phyloP scores from a whole-genome alignment of 2,113 vertebrate genomes.

The Sarotherodon lohbergeri region DNA sequence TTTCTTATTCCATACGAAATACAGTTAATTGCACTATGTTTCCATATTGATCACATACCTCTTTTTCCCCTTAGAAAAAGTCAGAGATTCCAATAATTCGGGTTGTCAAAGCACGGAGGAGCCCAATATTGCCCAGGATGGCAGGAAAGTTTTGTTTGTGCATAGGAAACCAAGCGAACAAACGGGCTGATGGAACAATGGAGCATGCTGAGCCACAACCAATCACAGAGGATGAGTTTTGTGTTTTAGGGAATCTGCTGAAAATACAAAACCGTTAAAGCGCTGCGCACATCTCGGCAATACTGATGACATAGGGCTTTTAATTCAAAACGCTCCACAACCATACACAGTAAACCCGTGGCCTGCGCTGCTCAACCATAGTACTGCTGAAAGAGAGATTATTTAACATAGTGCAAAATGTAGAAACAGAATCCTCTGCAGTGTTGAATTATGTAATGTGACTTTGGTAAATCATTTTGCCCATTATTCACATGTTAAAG shows the following conservation, averaged over 20 bases:
- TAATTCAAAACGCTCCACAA: constrained; percentile 56
- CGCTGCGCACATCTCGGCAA: constrained; percentile 42
- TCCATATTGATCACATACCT: constrained; percentile 48
- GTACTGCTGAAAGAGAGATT: constrained; percentile 3
- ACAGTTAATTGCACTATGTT: not conserved
- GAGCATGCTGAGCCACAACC: constrained; percentile 49
- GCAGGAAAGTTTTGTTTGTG: constrained; percentile 69
- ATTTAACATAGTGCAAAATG: not conserved
- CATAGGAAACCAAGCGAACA: constrained; percentile 54
- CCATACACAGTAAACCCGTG: constrained; percentile 4
- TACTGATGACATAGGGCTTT: constrained; percentile 73
- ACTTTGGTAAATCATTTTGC: not conserved
- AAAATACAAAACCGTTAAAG: constrained; percentile 74
- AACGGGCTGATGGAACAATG: constrained; percentile 59
- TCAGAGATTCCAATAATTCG: constrained; percentile 51
- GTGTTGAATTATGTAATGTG: not conserved
- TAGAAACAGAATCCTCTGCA: not conserved
- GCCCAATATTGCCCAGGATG: constrained; percentile 57
- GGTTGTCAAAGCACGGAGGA: constrained; percentile 49
- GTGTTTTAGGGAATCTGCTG: constrained; percentile 78
- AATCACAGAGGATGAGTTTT: constrained; percentile 67
- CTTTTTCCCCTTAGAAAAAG: constrained; percentile 16
- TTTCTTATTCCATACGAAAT: not conserved
- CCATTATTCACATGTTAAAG: not conserved
- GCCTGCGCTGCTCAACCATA: not conserved